Evolutionary conservation across 2,888 invertebrate genomes (phyloP).

Genomic region (Temnothorax unifasciatus): DNA sequence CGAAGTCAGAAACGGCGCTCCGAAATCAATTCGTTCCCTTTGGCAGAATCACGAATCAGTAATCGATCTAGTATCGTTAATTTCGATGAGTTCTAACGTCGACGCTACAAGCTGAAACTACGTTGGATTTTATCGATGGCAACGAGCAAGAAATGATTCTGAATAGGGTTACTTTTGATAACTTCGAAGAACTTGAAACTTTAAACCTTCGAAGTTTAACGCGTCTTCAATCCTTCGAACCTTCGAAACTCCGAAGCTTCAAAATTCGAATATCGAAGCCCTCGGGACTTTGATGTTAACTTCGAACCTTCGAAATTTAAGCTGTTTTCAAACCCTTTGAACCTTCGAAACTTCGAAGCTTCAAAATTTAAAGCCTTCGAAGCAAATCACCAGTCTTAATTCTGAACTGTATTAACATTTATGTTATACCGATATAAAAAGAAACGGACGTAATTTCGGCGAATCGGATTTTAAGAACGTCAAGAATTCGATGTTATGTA

Average conservation of each 20-base stretch:
- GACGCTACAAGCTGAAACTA: neutral
- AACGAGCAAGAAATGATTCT: neutral
- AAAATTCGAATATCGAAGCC: too few relatives aligned
- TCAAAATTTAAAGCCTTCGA: too few relatives aligned
- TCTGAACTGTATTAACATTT: neutral
- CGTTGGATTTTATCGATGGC: neutral
- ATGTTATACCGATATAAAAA: neutral
- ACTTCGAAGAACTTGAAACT: too few relatives aligned
- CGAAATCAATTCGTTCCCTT: slow-evolving; percentile 41
- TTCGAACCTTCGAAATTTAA: too few relatives aligned
- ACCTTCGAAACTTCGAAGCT: too few relatives aligned
- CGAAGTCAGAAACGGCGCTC: slow-evolving; percentile 57
- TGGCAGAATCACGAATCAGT: neutral
- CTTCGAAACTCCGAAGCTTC: too few relatives aligned
- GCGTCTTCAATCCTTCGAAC: too few relatives aligned
- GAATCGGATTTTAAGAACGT: neutral
- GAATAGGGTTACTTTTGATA: too few relatives aligned
- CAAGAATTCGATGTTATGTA: neutral
- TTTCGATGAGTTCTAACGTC: neutral
- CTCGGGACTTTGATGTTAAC: too few relatives aligned
- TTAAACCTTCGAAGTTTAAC: too few relatives aligned
- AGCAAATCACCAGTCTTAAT: too few relatives aligned
- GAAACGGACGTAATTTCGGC: neutral
- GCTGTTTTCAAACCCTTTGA: too few relatives aligned
- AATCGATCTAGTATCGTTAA: neutral